Base-by-base conservation (phyloP, 2,888 invertebrate genomes). In the Pyrocoelia pectoralis region DNA sequence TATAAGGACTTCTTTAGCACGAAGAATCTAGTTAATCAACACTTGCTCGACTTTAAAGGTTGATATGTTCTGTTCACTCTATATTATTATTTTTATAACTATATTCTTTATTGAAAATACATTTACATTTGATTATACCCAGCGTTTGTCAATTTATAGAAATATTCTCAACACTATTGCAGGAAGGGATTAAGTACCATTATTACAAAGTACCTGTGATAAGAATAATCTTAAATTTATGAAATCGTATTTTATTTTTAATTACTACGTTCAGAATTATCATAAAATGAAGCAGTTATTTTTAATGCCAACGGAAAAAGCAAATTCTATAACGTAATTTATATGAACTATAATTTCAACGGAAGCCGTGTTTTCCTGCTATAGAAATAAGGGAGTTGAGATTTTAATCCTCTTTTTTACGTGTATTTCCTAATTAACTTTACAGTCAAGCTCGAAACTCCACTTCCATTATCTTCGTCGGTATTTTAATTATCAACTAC, bases 371-470 rank as follows among this genome's bases (percentile, higher is more conserved):
- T 56, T 61, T 65, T 57, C 59, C 56, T 66, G 62, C 59, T 53
- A 60, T 58, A 63, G 63, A 63, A 66, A 66, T 60, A 66, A 63
- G 62, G 52, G 57, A 66, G 56, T 51, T 56, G 56, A 59, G 66
- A 60, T 63, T 66, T 66, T 63, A 66, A 66, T 57, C 61, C 66
- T 54, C 59, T 57, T 66, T 66, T 66, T 66, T 66, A 63, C 60
- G 63, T 64, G 63, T 60, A 63, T 63, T 66, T 66, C 59, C 56
- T 66, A 66, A 66, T 66, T 66, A 66, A 66, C 63, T 66, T 63
- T 64, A 54, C 61, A 61, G 58, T 57, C 65, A 57, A 56, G 65
- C 61, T 65, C 49, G 61, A 61, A 65, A 65, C 56, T 65, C 60
- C 57, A 65, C 65, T 59, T 60, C 65, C 53, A 65, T 65, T 65